Conservation (phyloP, 2,113 vertebrate genomes). For the Bostrychus sinensis region DNA sequence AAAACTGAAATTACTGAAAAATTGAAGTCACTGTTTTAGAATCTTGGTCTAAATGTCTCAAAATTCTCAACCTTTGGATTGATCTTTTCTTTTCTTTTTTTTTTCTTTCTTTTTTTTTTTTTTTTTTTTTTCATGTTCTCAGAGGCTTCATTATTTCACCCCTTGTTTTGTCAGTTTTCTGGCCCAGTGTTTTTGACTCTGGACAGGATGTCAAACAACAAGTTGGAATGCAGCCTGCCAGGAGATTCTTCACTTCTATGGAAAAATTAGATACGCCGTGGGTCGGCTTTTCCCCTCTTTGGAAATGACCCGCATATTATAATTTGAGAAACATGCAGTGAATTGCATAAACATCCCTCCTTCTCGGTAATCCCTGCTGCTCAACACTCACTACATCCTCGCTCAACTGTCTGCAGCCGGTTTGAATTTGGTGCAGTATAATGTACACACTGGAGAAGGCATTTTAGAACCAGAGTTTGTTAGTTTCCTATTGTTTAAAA, state of each 20-base stretch:
- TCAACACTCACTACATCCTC: slow-evolving; percentile 30
- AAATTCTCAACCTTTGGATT: background rate
- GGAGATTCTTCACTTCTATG: slow-evolving; percentile 59
- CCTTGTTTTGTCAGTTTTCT: slow-evolving; percentile 11
- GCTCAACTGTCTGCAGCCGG: slow-evolving; percentile 23
- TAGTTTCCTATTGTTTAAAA: background rate
- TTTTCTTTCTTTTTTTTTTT: background rate
- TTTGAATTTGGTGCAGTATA: slow-evolving; percentile 4
- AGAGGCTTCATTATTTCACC: slow-evolving; percentile 1
- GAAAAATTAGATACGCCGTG: slow-evolving; percentile 64
- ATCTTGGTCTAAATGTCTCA: background rate
- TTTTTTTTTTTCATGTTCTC: background rate
- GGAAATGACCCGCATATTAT: slow-evolving; percentile 64
- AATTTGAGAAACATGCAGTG: slow-evolving; percentile 69
- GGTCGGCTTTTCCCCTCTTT: slow-evolving; percentile 48
- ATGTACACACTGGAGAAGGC: background rate
- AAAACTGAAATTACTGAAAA: too few species aligned
- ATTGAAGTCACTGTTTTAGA: background rate
- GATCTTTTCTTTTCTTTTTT: background rate
- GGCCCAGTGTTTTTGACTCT: slow-evolving; percentile 21
- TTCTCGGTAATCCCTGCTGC: slow-evolving; percentile 51
- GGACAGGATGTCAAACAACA: slow-evolving; percentile 51
- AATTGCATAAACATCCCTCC: slow-evolving; percentile 51
- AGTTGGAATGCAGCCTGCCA: slow-evolving; percentile 52
- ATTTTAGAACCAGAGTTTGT: background rate